phyloP scores from a whole-genome alignment of 2,113 vertebrate species.

The Aphyosemion australe region DNA sequence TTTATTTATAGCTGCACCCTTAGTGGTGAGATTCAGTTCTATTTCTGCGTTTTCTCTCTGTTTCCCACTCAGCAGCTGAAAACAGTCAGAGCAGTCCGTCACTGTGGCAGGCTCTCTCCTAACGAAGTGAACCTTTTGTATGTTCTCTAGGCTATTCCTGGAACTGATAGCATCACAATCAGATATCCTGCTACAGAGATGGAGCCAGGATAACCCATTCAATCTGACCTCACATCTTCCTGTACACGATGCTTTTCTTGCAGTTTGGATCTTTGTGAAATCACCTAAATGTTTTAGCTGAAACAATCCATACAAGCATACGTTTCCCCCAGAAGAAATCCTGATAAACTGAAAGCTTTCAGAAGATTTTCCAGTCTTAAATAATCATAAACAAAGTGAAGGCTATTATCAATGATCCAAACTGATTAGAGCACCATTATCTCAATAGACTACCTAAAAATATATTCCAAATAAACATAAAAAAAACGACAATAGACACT shows the following conservation, averaged over 20 bases:
- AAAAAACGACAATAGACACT: no score
- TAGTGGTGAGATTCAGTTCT: conserved; percentile 23
- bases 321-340: no score
- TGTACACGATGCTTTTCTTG: conserved; percentile 22
- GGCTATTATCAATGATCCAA: no score
- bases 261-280: conserved; percentile 33
- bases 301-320: neutral
- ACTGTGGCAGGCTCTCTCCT: conserved; percentile 48
- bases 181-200: conserved; percentile 53
- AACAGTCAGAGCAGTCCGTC: conserved; percentile 44
- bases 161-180: conserved; percentile 54
- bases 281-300: no score
- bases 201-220: conserved; percentile 52
- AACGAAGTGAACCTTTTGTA: conserved; percentile 63
- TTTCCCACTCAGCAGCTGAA: conserved; percentile 23
- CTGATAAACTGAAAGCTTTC: no score
- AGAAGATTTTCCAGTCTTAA: no score
- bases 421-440: no score
- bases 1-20: conserved; percentile 17
- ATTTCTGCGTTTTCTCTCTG: conserved; percentile 20
- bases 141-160: conserved; percentile 50
- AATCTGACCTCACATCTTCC: conserved; percentile 47
- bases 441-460: no score
- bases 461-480: no score
- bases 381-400: no score